Evolutionary conservation across 2,888 invertebrate genomes (phyloP), one percentile per base, ranked within the genome.

Genomic region (Standfussiana lucernea): DNA sequence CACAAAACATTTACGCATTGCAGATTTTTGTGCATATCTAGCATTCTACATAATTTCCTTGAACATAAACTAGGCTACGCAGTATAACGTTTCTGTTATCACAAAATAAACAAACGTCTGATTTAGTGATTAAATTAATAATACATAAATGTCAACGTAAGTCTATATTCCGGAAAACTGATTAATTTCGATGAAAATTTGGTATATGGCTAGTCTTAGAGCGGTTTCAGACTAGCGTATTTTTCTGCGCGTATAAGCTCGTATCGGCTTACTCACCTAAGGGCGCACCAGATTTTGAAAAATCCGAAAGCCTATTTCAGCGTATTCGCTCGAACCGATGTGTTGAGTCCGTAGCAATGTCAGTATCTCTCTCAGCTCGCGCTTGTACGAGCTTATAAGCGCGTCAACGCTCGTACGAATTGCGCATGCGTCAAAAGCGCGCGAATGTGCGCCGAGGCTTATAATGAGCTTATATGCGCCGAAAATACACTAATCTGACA

Each of bases 1-100:
- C 85, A 40, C 28, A 61, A 64, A 70, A 77, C 80, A 82, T 81
- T 90, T 86, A 84, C 92, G 92, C 93, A 93, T 90, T 93, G 93
- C 93, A 91, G 93, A 89, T 90, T 90, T 91, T 91, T 73, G 21
- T 45, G 42, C 69, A 40, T 45, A 62, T 61, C 62, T 77, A 42
- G 18, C 8, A 18, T 67, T 42, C 0, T 28, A 68, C 35, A 53
- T 56, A 64, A 65, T 28, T 77, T 78, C 64, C 40, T 47, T 37
- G 40, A 53, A 64, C 32, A 70, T 21, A 56, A 64, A 65, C 37
- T 28, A 24, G 37, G 47, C n/a, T 71, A 56, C 15, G 45, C 8
- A 50, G 11, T 68, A 35, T 42, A 42, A 15, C 7, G 24, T 50
- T 56, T 28, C 24, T 1, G 18, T 56, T 72, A 59, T 78, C 71